phyloP scores from a whole-genome alignment of 2,797 vertebrate species.

The Bufotes viridis region DNA sequence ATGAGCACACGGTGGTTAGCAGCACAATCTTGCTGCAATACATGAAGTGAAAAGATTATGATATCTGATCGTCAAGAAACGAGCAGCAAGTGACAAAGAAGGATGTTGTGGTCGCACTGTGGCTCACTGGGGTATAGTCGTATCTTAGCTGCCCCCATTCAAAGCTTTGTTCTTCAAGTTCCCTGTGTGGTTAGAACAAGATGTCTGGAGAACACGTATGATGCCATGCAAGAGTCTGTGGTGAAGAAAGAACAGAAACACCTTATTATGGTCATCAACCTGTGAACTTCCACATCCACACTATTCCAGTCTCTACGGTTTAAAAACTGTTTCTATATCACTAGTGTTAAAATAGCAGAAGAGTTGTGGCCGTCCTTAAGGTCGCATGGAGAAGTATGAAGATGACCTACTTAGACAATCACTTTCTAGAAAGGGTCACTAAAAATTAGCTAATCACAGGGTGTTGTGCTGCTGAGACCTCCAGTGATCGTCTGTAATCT shows the following conservation, averaged over 20 bases:
- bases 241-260: background rate
- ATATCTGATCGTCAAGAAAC: constrained; percentile 29
- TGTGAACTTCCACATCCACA: background rate
- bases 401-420: too few relatives aligned
- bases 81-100: constrained; percentile 57
- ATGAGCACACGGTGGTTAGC: background rate
- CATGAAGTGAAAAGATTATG: background rate
- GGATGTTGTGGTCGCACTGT: constrained; percentile 78
- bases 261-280: background rate
- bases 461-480: too few relatives aligned
- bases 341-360: too few relatives aligned
- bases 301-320: background rate
- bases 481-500: too few relatives aligned
- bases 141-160: constrained; percentile 71
- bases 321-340: too few relatives aligned
- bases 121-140: constrained; percentile 72
- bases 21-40: background rate
- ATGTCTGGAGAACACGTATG: constrained; percentile 58
- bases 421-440: too few relatives aligned
- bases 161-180: constrained; percentile 53
- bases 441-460: too few relatives aligned
- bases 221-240: background rate
- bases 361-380: too few relatives aligned
- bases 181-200: constrained; percentile 71
- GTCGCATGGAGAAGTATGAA: too few relatives aligned